Evolutionary conservation across 2,797 vertebrate genomes (phyloP), one percentile per base, ranked within the genome.

Genomic region (Alouatta caraya): DNA sequence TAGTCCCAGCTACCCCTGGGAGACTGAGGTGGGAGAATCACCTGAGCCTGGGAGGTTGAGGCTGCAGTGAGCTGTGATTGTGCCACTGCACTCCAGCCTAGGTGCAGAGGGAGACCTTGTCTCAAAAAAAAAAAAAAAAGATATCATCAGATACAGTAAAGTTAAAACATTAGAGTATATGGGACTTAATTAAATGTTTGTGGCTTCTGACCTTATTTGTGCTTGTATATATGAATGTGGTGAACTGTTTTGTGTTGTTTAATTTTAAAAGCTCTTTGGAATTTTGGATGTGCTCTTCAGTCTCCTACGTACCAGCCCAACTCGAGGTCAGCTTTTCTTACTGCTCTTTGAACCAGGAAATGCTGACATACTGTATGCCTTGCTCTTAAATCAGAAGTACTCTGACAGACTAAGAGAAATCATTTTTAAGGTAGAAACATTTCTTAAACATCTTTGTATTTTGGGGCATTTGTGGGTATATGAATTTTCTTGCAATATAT

Each of bases 301-400:
- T 97, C 99, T 99, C 0, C 99, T 99, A 44, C 99, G 99, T 98
- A 99, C 98, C 97, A 99, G 99, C 75, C 99, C 99, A 26, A 98
- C 98, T 30, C 98, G 99, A 79, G 99, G 99, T 95, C 99, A 99
- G 93, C 99, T 99, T 97, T 99, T 99, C 98, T 99, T 99, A 97
- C 98, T 99, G 88, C 99, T 99, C 73, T 99, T 99, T 96, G 99
- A 99, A 97, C 99, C 99, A 0, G 99, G 99, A 11, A 99, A 99
- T 8, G 99, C 99, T 50, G 99, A 99, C 98, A 99, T 99, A 98
- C 99, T 99, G 98, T 99, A 99, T 76, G 99, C 99, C 64, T 98
- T 99, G 55, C 98, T 99, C 86, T 96, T 99, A 97, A 99, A 99
- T 97, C 99, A 99, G 97, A 99, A 99, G 96, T 99, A 99, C 98